phyloP scores from a whole-genome alignment of 2,113 vertebrate species.

The Excalfactoria chinensis region DNA sequence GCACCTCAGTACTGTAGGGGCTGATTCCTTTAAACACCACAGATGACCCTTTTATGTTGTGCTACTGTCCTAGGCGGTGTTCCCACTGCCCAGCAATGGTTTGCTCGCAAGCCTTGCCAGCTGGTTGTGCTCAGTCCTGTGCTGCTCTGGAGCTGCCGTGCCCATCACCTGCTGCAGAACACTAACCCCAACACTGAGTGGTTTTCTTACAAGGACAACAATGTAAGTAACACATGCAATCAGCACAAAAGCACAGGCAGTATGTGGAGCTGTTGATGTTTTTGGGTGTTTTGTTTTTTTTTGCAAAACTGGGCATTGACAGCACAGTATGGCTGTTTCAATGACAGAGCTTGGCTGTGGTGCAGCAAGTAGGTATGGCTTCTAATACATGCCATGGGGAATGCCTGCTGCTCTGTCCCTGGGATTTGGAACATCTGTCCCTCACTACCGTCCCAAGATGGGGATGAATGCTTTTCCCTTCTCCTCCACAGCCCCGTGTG shows the following conservation, averaged over 20 bases:
- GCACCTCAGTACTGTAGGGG: not conserved
- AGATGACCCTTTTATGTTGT: not conserved
- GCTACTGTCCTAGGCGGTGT: not conserved
- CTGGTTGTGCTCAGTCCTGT: not conserved
- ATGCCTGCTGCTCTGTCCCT: not conserved
- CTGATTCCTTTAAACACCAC: not conserved
- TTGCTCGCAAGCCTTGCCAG: not conserved
- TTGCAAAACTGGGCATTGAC: fast-evolving
- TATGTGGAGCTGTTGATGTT: fast-evolving
- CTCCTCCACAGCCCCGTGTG: not conserved
- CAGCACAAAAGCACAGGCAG: not conserved
- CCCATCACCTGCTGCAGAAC: not conserved
- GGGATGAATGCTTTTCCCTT: not conserved
- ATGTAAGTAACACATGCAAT: not conserved
- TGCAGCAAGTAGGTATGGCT: not conserved
- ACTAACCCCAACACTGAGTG: not conserved
- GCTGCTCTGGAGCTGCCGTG: not conserved
- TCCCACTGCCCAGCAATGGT: not conserved
- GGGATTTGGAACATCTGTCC: not conserved
- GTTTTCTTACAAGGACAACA: not conserved
- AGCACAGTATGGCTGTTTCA: not conserved
- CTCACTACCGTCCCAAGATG: not conserved
- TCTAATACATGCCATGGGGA: fast-evolving
- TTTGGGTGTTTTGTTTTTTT: no score
- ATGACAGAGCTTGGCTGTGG: not conserved